These are phyloP conservation scores for Henricia sp. DNA, from an alignment of 53 echinoderm and acorn worm genomes.

Conservation along the genomic window DNA sequence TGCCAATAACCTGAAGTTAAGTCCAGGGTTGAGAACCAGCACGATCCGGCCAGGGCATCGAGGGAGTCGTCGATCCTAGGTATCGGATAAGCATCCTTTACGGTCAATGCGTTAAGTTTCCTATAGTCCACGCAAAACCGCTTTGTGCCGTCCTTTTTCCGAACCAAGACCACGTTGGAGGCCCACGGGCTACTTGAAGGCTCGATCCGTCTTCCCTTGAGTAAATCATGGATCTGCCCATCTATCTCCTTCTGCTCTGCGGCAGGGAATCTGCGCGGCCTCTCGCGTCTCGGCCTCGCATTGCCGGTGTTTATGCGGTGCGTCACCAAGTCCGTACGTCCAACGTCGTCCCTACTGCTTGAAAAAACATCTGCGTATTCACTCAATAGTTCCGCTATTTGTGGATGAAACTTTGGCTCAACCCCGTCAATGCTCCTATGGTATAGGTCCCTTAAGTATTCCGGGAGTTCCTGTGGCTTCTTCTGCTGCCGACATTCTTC, in stretches of 20 bases:
- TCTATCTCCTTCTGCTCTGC: too few species aligned
- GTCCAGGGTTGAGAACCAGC: too few species aligned
- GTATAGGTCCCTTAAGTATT: not conserved
- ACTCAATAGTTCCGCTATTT: not conserved
- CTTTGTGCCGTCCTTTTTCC: not conserved
- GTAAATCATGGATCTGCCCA: too few species aligned
- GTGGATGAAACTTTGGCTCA: not conserved
- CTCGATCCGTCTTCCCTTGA: not conserved
- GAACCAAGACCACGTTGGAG: not conserved
- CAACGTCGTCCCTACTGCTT: not conserved
- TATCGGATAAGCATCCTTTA: too few species aligned
- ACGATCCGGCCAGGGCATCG: too few species aligned
- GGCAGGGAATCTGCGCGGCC: not conserved
- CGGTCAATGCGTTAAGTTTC: too few species aligned
- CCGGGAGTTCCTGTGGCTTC: not conserved
- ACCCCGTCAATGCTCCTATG: not conserved
- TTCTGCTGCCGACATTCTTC: not conserved
- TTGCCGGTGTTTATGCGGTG: slow-evolving; percentile 1
- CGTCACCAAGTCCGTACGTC: not conserved
- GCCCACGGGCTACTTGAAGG: not conserved
- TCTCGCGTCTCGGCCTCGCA: too few species aligned
- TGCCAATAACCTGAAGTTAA: too few species aligned
- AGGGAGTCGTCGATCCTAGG: too few species aligned
- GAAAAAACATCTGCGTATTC: slow-evolving; percentile 12
- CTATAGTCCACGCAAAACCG: too few species aligned